A percentile compares a stretch with the other conserved stretches of the same genome.
Evolutionary conservation across 2,113 vertebrate species (phyloP).

Genomic region (Sander vitreus): DNA sequence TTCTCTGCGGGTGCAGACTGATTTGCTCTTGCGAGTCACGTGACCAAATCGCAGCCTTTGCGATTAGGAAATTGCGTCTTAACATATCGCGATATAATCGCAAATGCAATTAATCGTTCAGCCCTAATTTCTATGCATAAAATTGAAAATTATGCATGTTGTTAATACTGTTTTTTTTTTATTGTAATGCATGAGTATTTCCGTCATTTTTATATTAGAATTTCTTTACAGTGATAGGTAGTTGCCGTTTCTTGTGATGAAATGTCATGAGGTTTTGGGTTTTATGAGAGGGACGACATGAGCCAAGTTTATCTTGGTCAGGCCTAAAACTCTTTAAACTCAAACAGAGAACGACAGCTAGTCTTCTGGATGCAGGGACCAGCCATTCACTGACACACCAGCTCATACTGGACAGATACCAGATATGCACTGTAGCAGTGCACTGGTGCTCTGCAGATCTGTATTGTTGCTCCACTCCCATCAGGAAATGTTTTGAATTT

Average conservation of each 20-base stretch:
- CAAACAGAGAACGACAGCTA: not conserved
- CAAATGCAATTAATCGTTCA: too few species aligned
- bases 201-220: not conserved
- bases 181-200: not conserved
- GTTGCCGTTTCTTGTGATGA: not conserved
- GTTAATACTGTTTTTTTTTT: not conserved
- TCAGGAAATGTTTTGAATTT: slow-evolving; percentile 33
- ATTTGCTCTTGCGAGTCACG: too few species aligned
- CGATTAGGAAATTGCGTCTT: too few species aligned
- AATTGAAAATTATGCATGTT: not conserved
- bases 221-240: not conserved
- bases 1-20: too few species aligned
- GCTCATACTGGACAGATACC: slow-evolving; percentile 18
- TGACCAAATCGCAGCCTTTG: too few species aligned
- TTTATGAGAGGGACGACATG: not conserved
- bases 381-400: not conserved
- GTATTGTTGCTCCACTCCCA: slow-evolving; percentile 2
- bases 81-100: too few species aligned
- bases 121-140: not conserved
- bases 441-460: not conserved
- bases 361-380: not conserved
- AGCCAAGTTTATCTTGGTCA: not conserved
- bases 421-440: not conserved
- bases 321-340: slow-evolving; percentile 7
- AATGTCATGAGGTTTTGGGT: not conserved